A percentile compares a stretch with the other conserved stretches of the same genome.
Evolutionary conservation across 2,113 vertebrate species (phyloP).

Genomic region (Nyctereutes procyonoides): DNA sequence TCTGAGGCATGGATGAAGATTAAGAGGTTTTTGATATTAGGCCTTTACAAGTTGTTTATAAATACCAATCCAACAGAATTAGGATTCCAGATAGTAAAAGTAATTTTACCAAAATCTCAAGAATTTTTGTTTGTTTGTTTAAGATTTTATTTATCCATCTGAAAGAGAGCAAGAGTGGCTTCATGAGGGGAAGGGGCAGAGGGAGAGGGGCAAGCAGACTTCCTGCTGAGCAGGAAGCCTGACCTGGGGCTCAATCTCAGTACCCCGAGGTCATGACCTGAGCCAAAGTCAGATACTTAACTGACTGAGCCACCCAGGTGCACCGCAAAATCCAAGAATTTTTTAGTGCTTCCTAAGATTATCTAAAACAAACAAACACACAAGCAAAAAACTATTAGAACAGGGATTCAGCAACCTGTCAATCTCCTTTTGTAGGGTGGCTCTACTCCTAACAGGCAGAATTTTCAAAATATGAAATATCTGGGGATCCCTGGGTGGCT

Average conservation of each 20-base stretch:
- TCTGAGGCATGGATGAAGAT: slow-evolving; percentile 39
- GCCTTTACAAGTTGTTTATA: slow-evolving; percentile 11
- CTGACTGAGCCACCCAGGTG: not conserved
- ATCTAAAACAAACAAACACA: not conserved
- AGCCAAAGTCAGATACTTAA: not conserved
- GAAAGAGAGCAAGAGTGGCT: too few relatives aligned
- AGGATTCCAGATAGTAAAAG: slow-evolving; percentile 18
- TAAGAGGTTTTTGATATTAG: slow-evolving; percentile 39
- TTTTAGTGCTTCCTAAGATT: slow-evolving; percentile 34
- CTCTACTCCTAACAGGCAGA: not conserved
- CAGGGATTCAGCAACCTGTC: not conserved
- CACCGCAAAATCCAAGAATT: not conserved
- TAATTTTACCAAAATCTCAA: slow-evolving; percentile 17
- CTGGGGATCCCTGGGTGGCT: not conserved
- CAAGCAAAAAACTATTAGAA: not conserved
- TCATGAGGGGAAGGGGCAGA: not conserved
- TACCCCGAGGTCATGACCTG: not conserved
- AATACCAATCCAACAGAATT: slow-evolving; percentile 16
- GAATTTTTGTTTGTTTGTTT: not conserved
- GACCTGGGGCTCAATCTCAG: not conserved
- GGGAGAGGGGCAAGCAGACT: not conserved
- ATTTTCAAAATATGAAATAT: not conserved
- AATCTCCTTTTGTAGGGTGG: slow-evolving; percentile 8
- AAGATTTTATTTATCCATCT: not conserved
- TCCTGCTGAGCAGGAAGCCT: not conserved